phyloP scores from a whole-genome alignment of 2,888 invertebrate genomes.

The Hyles lineata region DNA sequence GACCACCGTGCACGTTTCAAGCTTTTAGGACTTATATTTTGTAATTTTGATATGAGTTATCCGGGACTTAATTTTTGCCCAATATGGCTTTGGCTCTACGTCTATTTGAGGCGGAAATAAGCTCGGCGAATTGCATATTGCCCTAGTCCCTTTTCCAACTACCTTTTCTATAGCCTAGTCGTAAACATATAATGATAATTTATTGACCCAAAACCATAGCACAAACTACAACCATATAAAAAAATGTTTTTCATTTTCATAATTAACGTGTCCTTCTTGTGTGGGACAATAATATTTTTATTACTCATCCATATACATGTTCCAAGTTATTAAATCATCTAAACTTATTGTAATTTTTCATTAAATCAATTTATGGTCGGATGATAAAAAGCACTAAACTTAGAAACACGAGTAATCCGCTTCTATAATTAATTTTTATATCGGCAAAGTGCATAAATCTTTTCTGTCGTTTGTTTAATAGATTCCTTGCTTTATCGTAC shows the following conservation, averaged over 20 bases:
- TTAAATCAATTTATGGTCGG: background rate
- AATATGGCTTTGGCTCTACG: no score
- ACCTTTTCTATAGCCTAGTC: no score
- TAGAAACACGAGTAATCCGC: background rate
- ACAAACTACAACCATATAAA: no score
- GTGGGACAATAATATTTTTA: slow-evolving; percentile 2
- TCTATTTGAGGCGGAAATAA: no score
- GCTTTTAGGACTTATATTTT: no score
- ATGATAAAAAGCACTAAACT: background rate
- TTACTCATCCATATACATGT: background rate
- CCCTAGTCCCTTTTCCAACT: no score
- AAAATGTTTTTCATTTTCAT: background rate
- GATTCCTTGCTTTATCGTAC: background rate
- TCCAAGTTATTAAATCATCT: background rate
- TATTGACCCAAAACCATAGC: background rate
- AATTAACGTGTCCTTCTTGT: background rate
- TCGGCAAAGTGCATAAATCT: background rate
- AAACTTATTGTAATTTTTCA: slow-evolving; percentile 5
- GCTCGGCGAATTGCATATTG: no score
- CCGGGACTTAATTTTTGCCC: no score
- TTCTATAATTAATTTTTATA: background rate
- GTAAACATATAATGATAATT: no score
- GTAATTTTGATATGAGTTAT: no score
- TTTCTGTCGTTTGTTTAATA: background rate
- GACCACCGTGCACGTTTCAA: no score